Base-by-base conservation (phyloP, 2,888 invertebrate species). In the Hirtodrosophila histrioides region DNA sequence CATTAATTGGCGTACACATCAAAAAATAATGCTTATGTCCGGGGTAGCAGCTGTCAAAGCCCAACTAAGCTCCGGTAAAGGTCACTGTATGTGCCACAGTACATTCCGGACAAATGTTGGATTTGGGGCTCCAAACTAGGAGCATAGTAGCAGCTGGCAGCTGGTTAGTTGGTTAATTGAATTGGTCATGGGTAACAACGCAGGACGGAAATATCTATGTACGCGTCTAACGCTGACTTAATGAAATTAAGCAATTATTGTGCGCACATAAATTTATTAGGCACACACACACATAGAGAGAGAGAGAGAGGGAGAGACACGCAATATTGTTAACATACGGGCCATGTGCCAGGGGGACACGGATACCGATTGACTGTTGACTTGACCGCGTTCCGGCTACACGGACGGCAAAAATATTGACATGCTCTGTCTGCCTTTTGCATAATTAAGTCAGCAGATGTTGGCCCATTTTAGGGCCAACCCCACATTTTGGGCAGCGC, bases 191-290 rank as follows among this genome's bases (percentile, higher is more conserved):
- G 85, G 45, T 71, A 86, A 69, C 68, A 45, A 68, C 60, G 49
- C 60, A 66, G 50, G 48, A 50, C 55, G 69, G 64, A 63, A 58
- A 64, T 64, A 43, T 56, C 27, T 48, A 44, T 37, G 31, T 69
- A 10, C 46, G 37, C 54, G 23, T 66, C 53, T 37, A 48, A 46
- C 27, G 58, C 39, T 54, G 82, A 66, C 70, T 86, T 85, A 85
- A 88, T 88, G 76, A 83, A 87, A 82, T 87, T 75, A 76, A 86
- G 78, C 87, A 86, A 83, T 86, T 88, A 86, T 76, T 73, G 67
- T 44, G 73, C 63, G 48, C 76, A 83, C 75, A 86, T 76, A 78
- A 76, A 82, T 82, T 79, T 79, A 82, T 79, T 82, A 79, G 64
- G 63, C 49, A 66, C 43, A 62, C 69, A 68, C 49, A 56, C 40